A percentile compares a stretch with the other conserved stretches of the same genome.
Conservation (phyloP, 2,113 vertebrate genomes). For the Australoheros scitulus region DNA sequence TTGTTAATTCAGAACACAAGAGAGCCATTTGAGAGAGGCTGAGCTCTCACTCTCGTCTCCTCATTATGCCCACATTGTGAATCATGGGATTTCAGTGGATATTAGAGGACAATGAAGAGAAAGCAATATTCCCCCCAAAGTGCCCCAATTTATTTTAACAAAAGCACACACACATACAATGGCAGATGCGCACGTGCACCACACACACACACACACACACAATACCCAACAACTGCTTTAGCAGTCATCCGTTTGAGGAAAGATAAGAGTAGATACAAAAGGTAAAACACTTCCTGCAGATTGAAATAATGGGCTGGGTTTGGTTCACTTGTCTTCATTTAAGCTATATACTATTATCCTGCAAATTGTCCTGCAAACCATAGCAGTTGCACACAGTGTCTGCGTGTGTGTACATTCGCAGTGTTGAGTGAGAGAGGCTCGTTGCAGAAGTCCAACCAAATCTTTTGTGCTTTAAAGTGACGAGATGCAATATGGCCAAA, state of each 20-base stretch:
- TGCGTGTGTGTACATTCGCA: not conserved
- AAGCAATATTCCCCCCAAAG: not conserved
- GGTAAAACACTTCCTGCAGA: constrained; percentile 2
- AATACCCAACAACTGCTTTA: not conserved
- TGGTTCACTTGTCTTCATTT: not conserved
- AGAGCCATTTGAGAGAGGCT: constrained; percentile 2
- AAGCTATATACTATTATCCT: not conserved
- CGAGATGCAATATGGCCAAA: not conserved
- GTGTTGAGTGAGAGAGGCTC: not conserved
- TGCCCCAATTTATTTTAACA: not conserved
- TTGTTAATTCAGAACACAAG: constrained; percentile 39
- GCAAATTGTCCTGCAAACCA: not conserved
- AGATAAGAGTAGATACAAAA: constrained; percentile 16
- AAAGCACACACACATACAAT: not conserved
- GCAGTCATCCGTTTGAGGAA: not conserved
- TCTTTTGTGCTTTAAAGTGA: constrained; percentile 10
- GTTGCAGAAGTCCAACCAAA: not conserved
- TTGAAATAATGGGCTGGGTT: constrained; percentile 8
- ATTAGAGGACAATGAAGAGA: not conserved
- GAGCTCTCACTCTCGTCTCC: constrained; percentile 10
- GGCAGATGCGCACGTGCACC: not conserved
- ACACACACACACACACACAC: not conserved
- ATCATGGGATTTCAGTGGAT: constrained; percentile 5
- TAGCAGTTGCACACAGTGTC: not conserved
- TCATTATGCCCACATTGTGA: constrained; percentile 36